A percentile compares a stretch with the other conserved stretches of the same genome.
These are phyloP conservation scores for Pseudococcus longispinus DNA, from an alignment of 2,888 invertebrate species.

Conservation along the genomic window DNA sequence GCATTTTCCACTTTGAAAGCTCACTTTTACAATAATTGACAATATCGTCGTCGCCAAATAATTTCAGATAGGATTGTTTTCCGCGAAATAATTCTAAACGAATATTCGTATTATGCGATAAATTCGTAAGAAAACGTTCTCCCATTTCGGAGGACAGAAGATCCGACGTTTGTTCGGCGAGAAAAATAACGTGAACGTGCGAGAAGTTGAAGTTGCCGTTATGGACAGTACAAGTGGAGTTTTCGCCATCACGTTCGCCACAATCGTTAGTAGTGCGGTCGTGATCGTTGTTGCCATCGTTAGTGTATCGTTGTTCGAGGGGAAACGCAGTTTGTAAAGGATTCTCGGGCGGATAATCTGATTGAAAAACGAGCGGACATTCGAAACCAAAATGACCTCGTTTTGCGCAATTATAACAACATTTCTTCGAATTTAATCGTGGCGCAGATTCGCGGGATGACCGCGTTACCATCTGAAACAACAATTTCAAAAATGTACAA, in stretches of 20 bases:
- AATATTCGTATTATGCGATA: not conserved
- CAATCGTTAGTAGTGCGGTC: not conserved
- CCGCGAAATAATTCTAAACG: conserved; percentile 37
- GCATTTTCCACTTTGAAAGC: not conserved
- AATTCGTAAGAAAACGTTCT: not conserved
- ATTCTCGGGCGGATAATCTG: conserved; percentile 45
- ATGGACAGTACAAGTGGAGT: not conserved
- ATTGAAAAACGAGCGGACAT: conserved; percentile 7
- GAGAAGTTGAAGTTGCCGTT: not conserved
- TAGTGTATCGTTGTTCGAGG: not conserved
- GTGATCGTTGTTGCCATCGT: not conserved
- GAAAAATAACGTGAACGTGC: conserved; percentile 21
- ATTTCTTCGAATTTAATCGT: conserved; percentile 4
- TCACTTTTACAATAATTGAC: not conserved
- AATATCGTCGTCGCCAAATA: conserved; percentile 7
- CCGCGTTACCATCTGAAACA: not conserved
- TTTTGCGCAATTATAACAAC: conserved; percentile 48
- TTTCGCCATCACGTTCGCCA: not conserved
- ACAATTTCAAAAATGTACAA: not conserved
- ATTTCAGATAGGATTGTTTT: not conserved
- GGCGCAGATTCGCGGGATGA: not conserved
- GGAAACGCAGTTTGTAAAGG: conserved; percentile 33
- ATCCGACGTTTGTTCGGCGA: not conserved
- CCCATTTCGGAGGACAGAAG: not conserved
- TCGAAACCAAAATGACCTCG: conserved; percentile 49